Evolutionary conservation across 2,888 invertebrate species (phyloP).

Genomic region (Artemia sp.): DNA sequence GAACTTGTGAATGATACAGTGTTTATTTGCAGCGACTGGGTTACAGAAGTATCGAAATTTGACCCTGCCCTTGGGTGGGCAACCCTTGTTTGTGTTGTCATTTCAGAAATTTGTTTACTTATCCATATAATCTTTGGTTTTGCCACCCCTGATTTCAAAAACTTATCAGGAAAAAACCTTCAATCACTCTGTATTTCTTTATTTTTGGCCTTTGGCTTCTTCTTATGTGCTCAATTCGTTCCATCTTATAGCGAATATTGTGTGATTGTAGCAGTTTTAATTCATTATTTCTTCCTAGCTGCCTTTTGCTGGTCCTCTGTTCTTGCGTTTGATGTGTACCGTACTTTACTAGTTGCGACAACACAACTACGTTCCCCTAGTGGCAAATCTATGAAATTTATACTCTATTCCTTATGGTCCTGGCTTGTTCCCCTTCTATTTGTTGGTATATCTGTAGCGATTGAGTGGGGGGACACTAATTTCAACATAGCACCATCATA

Average conservation of each 20-base stretch:
- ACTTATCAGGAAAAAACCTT: slow-evolving; percentile 38
- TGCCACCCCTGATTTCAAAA: slow-evolving; percentile 35
- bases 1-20: slow-evolving; percentile 29
- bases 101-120: slow-evolving; percentile 35
- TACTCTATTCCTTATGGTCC: slow-evolving; percentile 33
- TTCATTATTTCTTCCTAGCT: slow-evolving; percentile 38
- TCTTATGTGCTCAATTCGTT: slow-evolving; percentile 33
- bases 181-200: slow-evolving; percentile 37
- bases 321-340: slow-evolving; percentile 38
- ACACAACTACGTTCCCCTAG: slow-evolving; percentile 34
- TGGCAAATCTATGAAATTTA: slow-evolving; percentile 33
- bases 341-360: slow-evolving; percentile 35
- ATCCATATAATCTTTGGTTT: slow-evolving; percentile 35
- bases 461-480: slow-evolving; percentile 29
- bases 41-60: slow-evolving; percentile 30
- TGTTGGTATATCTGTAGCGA: slow-evolving; percentile 31
- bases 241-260: slow-evolving; percentile 29
- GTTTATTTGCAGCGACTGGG: slow-evolving; percentile 31
- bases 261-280: slow-evolving; percentile 32
- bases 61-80: slow-evolving; percentile 33
- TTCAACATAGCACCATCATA: slow-evolving; percentile 28
- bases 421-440: slow-evolving; percentile 34
- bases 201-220: slow-evolving; percentile 35
- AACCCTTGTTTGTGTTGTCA: slow-evolving; percentile 35
- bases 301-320: slow-evolving; percentile 41